Evolutionary conservation across 2,888 invertebrate species (phyloP).

Genomic region (Trissolcus japonicus): DNA sequence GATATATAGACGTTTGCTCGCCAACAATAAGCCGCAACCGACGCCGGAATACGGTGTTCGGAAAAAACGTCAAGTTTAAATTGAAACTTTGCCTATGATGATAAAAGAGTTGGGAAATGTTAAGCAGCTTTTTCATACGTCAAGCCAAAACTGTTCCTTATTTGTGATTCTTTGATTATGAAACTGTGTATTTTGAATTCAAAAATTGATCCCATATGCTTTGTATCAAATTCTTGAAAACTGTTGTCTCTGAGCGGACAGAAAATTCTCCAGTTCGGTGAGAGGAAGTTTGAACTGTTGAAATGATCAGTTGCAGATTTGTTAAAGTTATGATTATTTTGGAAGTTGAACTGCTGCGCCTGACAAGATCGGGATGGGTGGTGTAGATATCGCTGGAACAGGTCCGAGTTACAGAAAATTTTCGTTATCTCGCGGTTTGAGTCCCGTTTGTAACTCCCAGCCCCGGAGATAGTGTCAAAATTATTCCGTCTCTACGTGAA

Average conservation of each 20-base stretch:
- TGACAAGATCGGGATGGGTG: neutral
- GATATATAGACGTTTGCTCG: slow-evolving; percentile 25
- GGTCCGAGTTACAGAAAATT: slow-evolving; percentile 5
- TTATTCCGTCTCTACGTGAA: neutral
- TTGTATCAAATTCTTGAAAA: no score
- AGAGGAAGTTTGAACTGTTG: no score
- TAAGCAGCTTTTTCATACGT: slow-evolving; percentile 26
- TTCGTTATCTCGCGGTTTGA: slow-evolving; percentile 1
- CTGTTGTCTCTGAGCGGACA: no score
- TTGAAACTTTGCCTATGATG: slow-evolving; percentile 34
- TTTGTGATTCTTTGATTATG: slow-evolving; percentile 6
- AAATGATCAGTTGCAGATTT: slow-evolving; percentile 1
- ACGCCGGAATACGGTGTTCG: neutral
- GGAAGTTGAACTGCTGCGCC: neutral
- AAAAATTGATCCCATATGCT: no score
- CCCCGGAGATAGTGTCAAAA: slow-evolving; percentile 1
- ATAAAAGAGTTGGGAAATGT: slow-evolving; percentile 33
- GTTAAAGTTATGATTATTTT: slow-evolving; percentile 2
- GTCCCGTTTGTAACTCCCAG: neutral
- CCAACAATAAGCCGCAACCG: slow-evolving; percentile 22
- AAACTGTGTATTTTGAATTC: no score
- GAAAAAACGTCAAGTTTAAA: slow-evolving; percentile 39
- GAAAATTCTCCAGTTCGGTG: no score
- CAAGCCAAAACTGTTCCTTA: no score
- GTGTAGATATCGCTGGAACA: neutral